A percentile compares a stretch with the other conserved stretches of the same genome.
Conservation (phyloP, 2,797 vertebrate genomes). For the Spinibarbus caldwelli region DNA sequence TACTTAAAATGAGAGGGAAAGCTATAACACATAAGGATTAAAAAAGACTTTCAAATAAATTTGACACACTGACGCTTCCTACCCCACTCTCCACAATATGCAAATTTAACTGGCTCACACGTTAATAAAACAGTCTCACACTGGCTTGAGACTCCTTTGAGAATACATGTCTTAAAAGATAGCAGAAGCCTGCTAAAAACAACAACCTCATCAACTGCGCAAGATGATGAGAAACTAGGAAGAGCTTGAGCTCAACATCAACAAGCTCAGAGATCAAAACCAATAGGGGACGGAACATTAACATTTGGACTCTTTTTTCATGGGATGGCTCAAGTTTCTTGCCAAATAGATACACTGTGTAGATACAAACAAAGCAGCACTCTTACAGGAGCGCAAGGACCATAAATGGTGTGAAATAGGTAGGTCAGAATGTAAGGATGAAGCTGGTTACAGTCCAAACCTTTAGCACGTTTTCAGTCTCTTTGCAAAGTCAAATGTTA, state of each 20-base stretch:
- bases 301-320: constrained; percentile 29
- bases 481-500: neutral
- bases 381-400: constrained; percentile 33
- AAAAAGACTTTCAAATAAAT: too few species aligned
- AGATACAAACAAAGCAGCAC: constrained; percentile 17
- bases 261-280: constrained; percentile 36
- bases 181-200: constrained; percentile 29
- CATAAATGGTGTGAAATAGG: constrained; percentile 57
- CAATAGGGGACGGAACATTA: constrained; percentile 29
- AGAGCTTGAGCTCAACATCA: constrained; percentile 6
- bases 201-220: constrained; percentile 5
- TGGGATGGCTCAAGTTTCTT: constrained; percentile 31
- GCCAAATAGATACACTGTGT: constrained; percentile 47
- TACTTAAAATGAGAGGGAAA: neutral
- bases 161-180: constrained; percentile 3
- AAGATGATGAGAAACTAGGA: constrained; percentile 8
- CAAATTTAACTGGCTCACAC: neutral
- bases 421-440: constrained; percentile 41
- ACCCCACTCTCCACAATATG: neutral
- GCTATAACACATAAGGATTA: neutral
- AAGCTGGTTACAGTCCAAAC: neutral
- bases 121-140: constrained; percentile 5
- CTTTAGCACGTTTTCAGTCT: neutral
- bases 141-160: neutral
- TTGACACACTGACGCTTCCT: neutral